Percentiles rank a stretch among this genome's conserved stretches.
phyloP scores from a whole-genome alignment of 2,888 invertebrate genomes.

The Carpatolechia fugitivella region DNA sequence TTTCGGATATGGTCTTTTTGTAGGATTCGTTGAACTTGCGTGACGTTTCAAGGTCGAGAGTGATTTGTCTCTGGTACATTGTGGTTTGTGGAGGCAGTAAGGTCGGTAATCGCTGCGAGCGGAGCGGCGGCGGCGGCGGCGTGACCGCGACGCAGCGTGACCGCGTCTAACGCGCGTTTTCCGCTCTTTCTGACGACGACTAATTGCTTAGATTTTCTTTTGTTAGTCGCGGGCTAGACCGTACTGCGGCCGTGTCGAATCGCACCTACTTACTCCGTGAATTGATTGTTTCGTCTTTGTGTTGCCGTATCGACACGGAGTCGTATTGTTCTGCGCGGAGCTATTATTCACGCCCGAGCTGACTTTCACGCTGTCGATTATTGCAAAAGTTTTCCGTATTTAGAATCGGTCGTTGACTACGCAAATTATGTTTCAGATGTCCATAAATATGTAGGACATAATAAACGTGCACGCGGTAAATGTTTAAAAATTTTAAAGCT shows the following conservation, averaged over 20 bases:
- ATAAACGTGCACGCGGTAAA: not conserved
- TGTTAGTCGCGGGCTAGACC: constrained; percentile 75
- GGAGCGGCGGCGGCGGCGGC: constrained; percentile 54
- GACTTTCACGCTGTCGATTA: constrained; percentile 71
- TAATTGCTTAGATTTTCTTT: constrained; percentile 80
- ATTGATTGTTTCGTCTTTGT: constrained; percentile 79
- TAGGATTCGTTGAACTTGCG: constrained; percentile 33
- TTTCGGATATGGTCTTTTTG: constrained; percentile 27
- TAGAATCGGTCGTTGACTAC: constrained; percentile 39
- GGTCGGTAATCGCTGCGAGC: constrained; percentile 29
- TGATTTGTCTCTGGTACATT: not conserved
- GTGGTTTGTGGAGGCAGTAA: constrained; percentile 15
- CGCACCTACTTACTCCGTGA: constrained; percentile 76
- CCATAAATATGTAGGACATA: constrained; percentile 15
- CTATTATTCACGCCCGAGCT: constrained; percentile 71
- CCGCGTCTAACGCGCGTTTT: constrained; percentile 76
- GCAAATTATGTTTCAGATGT: constrained; percentile 15
- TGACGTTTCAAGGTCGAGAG: constrained; percentile 31
- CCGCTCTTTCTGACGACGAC: constrained; percentile 79
- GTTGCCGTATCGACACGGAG: constrained; percentile 74
- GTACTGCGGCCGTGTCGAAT: constrained; percentile 72
- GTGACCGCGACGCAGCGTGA: constrained; percentile 54
- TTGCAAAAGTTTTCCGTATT: constrained; percentile 64
- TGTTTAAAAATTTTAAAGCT: not conserved
- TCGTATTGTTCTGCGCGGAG: constrained; percentile 69